A percentile compares a stretch with the other conserved stretches of the same genome.
Conservation (phyloP, 2,888 invertebrate species). For the Dynastes maya region DNA sequence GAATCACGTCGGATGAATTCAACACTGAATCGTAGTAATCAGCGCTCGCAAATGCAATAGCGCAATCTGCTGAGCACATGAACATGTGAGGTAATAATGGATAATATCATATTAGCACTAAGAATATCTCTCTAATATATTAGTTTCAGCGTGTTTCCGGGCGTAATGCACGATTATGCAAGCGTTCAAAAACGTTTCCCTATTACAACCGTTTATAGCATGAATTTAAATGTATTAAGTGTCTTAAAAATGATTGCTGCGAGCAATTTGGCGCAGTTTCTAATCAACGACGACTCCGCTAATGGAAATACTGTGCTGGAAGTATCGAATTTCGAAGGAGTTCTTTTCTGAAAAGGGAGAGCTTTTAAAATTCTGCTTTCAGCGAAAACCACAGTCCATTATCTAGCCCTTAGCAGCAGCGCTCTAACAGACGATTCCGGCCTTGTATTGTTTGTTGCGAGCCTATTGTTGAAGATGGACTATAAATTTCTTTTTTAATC, state of each 20-base stretch:
- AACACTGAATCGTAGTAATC: conserved; percentile 14
- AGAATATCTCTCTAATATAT: conserved; percentile 15
- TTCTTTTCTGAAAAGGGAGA: conserved; percentile 17
- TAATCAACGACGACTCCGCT: conserved; percentile 14
- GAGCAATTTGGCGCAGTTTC: conserved; percentile 21
- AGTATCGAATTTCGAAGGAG: conserved; percentile 39
- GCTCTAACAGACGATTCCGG: conserved; percentile 10
- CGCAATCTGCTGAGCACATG: conserved; percentile 19
- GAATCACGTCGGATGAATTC: neutral
- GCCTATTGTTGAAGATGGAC: conserved; percentile 39
- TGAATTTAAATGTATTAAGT: conserved; percentile 4
- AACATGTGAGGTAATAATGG: conserved; percentile 26
- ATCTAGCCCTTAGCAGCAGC: conserved; percentile 32
- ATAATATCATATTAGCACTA: conserved; percentile 28
- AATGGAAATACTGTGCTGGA: conserved; percentile 31
- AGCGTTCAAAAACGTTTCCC: neutral
- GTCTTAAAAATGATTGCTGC: neutral
- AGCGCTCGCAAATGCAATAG: conserved; percentile 22
- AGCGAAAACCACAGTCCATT: conserved; percentile 35
- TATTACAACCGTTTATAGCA: neutral
- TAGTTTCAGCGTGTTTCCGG: neutral
- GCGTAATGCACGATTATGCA: neutral
- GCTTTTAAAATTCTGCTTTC: conserved; percentile 35
- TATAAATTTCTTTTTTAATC: conserved; percentile 41
- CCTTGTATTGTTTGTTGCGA: conserved; percentile 38